These are phyloP conservation scores for Daubentonia madagascariensis DNA, from an alignment of 2,113 vertebrate genomes.

Conservation along the genomic window DNA sequence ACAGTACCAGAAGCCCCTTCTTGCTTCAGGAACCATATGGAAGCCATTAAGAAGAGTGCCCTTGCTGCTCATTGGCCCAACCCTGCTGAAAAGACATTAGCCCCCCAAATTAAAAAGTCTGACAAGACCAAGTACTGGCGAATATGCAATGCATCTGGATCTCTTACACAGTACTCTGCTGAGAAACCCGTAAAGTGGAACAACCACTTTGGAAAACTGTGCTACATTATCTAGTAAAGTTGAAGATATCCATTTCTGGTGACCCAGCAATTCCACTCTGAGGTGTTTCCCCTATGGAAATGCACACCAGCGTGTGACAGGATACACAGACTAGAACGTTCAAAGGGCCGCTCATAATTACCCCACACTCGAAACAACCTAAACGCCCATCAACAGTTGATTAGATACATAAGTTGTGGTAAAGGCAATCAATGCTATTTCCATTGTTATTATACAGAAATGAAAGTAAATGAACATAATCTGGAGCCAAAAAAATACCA, in stretches of 20 bases:
- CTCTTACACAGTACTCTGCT: not conserved
- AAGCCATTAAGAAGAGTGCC: not conserved
- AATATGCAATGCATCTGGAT: not conserved
- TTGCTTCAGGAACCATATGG: not conserved
- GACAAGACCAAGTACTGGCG: not conserved
- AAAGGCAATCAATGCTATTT: not conserved
- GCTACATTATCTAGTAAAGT: not conserved
- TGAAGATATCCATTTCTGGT: not conserved
- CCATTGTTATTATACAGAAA: not conserved
- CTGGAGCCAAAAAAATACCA: not conserved
- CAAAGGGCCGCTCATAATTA: not conserved
- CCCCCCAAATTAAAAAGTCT: not conserved
- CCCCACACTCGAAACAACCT: not conserved
- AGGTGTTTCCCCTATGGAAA: not conserved
- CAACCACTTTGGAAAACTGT: not conserved
- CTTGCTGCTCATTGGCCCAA: not conserved
- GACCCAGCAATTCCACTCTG: not conserved
- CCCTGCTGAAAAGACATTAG: not conserved
- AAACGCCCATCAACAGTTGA: not conserved
- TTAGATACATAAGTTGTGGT: not conserved
- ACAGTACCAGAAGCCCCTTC: not conserved
- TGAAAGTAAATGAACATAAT: not conserved
- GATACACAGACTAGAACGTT: not conserved
- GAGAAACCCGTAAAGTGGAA: not conserved
- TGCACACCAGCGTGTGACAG: rapidly evolving